Percentiles rank a stretch among this genome's conserved stretches.
These are phyloP conservation scores for Acinonyx jubatus DNA, from an alignment of 2,113 vertebrate species.

Conservation along the genomic window DNA sequence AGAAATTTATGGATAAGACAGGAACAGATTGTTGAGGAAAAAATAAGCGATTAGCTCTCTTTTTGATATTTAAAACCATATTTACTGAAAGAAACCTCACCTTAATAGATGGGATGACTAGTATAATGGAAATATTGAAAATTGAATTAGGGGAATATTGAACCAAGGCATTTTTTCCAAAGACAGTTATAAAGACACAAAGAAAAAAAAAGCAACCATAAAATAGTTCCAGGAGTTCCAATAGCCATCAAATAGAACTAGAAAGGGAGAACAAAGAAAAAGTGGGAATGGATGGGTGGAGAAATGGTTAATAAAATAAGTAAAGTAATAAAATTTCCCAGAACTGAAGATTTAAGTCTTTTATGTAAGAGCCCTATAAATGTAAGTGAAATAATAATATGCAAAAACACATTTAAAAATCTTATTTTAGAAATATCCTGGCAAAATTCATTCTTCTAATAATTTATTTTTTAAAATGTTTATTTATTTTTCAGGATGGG, in stretches of 20 bases:
- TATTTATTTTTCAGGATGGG: too few species aligned
- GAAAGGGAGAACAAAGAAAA: neutral
- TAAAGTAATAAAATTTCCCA: neutral
- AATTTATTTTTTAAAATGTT: neutral
- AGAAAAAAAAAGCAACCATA: neutral
- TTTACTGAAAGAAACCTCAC: neutral
- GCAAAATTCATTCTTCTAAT: neutral
- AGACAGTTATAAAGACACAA: neutral
- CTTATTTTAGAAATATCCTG: neutral
- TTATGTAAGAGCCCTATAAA: neutral
- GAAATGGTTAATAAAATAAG: neutral
- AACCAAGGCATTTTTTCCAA: neutral
- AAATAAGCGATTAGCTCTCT: neutral
- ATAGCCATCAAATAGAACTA: neutral
- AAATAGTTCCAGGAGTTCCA: neutral
- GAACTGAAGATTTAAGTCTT: neutral
- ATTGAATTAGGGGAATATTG: neutral
- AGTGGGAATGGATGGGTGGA: rapidly evolving
- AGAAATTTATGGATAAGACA: neutral
- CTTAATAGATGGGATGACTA: neutral
- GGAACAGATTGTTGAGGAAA: neutral
- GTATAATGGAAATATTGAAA: neutral
- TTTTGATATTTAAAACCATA: slow-evolving; percentile 13
- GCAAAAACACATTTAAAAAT: neutral
- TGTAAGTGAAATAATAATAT: neutral